Evolutionary conservation across 2,113 vertebrate genomes (phyloP), one percentile per base, ranked within the genome.

Genomic region (Haemorhous mexicanus): DNA sequence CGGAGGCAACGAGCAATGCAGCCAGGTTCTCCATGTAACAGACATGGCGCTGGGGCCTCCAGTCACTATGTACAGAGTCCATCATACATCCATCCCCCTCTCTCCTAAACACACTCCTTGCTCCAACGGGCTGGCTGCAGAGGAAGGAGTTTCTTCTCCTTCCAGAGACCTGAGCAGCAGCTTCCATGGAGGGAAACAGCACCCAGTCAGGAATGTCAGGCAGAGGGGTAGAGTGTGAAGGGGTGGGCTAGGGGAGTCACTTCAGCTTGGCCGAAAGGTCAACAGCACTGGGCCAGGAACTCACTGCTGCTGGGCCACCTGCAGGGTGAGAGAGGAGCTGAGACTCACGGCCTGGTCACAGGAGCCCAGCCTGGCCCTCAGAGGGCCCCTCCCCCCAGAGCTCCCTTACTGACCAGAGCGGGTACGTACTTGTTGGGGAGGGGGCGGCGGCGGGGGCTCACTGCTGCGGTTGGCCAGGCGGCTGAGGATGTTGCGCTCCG

Each of bases 401-500:
- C 4, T 4, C 43, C 39, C n/a, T 4, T 23, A 53, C 63, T 49
- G 35, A 56, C 37, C 66, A 10, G 75, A n/a, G 85, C 3, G 13
- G 16, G 87, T 96, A 98, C 53, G 30, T 96, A 99, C 99, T 98
- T 99, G 99, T 87, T 99, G 99, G 94, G 98, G 98, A 88, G 98
- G 98, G 20, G 98, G 96, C 0, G 95, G 97, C 13, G 98, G 98
- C 78, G 99, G 98, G 92, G 98, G 97, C 94, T 99, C 99, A 0
- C 98, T 98, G 46, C 98, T 99, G 84, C 99, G 98, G 96, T 98
- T 99, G 85, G 99, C 99, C 98, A 99, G 91, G 55, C 99, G 98
- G 97, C 99, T 99, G 59, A 99, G 98, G 97, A 99, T 99, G 98
- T 99, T 99, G 82, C 99, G 98, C 96, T 99, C 99, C 0, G 99